Conservation (phyloP, 2,888 invertebrate genomes). For the Philereme vetulata region DNA sequence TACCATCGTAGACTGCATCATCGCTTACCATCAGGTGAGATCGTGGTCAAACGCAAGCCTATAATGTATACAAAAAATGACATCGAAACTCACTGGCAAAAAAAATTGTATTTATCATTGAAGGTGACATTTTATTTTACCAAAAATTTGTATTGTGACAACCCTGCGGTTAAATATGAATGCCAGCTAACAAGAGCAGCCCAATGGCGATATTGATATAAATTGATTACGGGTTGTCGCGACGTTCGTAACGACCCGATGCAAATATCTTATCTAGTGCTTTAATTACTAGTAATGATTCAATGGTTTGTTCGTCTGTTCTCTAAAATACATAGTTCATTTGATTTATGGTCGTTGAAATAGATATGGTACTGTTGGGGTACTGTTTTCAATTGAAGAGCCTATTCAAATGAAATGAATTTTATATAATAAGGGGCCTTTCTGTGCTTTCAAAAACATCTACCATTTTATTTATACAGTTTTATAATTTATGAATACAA, state of each 20-base stretch:
- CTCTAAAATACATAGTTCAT: conserved; percentile 43
- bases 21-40: too few relatives aligned
- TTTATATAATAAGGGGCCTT: background rate
- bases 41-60: too few relatives aligned
- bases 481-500: too few relatives aligned
- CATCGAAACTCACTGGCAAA: too few relatives aligned
- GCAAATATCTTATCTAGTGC: conserved; percentile 73
- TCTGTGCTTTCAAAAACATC: background rate
- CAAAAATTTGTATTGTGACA: conserved; percentile 39
- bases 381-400: conserved; percentile 20
- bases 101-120: too few relatives aligned
- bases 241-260: conserved; percentile 70
- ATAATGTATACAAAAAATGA: too few relatives aligned
- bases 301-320: conserved; percentile 50
- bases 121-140: background rate
- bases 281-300: conserved; percentile 69
- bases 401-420: conserved; percentile 2
- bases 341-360: conserved; percentile 35
- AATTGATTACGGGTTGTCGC: conserved; percentile 80
- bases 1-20: too few relatives aligned
- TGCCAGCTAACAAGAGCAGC: conserved; percentile 71
- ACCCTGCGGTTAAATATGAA: conserved; percentile 75
- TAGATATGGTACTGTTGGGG: conserved; percentile 17
- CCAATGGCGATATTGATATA: conserved; percentile 82
- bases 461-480: too few relatives aligned